Percentiles rank a stretch among this genome's conserved stretches.
phyloP scores from a whole-genome alignment of 1,140 invertebrate species.

The Tetramorium alpestre region DNA sequence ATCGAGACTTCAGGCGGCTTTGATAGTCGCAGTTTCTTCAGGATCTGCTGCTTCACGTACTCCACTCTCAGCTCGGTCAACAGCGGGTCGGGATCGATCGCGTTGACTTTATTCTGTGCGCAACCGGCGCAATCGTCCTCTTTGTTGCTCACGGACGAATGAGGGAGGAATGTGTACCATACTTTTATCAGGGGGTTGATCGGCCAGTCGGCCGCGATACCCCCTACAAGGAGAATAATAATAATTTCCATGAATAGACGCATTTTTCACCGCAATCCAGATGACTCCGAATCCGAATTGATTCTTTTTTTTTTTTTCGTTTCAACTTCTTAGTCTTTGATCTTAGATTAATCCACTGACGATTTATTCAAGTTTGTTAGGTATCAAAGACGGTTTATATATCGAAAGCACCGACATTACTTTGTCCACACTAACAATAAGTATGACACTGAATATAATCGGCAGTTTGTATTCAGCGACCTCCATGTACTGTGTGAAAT shows the following conservation, averaged over 20 bases:
- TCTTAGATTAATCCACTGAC: background rate
- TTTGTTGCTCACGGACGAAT: constrained; percentile 34
- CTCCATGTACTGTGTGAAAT: background rate
- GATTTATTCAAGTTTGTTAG: background rate
- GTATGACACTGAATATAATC: background rate
- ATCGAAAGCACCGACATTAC: background rate
- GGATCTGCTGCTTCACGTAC: constrained; percentile 93
- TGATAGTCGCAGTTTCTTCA: constrained; percentile 91
- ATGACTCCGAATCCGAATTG: background rate
- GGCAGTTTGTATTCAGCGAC: background rate
- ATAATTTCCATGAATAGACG: constrained; percentile 34
- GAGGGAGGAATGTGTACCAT: constrained; percentile 76
- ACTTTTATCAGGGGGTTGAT: constrained; percentile 78
- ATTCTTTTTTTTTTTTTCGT: background rate
- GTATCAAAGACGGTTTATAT: background rate
- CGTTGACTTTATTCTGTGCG: constrained; percentile 77
- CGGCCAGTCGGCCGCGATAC: constrained; percentile 68
- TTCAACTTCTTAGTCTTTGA: background rate
- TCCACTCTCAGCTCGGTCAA: constrained; percentile 89
- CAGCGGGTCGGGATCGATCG: constrained; percentile 76
- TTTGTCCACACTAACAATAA: background rate
- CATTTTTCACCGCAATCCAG: constrained; percentile 11
- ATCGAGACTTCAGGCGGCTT: constrained; percentile 89
- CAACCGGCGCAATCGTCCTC: constrained; percentile 77
- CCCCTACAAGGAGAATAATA: constrained; percentile 25